These are phyloP conservation scores for Epizoanthus scotinus DNA, from an alignment of 92 coral and sea anemone genomes.

Conservation along the genomic window DNA sequence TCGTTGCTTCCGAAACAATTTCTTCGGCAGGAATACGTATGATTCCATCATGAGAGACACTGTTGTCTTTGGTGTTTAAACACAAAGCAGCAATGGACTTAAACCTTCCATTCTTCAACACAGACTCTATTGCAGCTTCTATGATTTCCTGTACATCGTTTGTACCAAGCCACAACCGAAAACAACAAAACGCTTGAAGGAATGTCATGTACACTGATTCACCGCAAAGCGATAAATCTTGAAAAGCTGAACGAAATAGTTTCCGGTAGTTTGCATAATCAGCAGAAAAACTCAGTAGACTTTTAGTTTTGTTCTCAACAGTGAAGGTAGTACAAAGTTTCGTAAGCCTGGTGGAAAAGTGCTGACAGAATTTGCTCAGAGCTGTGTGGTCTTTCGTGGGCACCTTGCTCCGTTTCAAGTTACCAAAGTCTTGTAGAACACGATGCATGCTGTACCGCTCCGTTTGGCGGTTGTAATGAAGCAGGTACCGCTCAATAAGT, in stretches of 20 bases:
- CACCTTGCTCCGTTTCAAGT: constrained; percentile 13
- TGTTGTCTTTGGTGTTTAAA: not conserved
- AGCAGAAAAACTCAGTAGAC: constrained; percentile 5
- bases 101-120: not conserved
- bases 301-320: constrained; percentile 30
- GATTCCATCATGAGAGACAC: constrained; percentile 19
- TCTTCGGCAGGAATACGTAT: constrained; percentile 22
- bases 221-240: constrained; percentile 21
- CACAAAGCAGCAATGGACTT: constrained; percentile 3
- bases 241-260: constrained; percentile 21
- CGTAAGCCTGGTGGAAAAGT: constrained; percentile 24
- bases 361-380: constrained; percentile 26
- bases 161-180: constrained; percentile 22
- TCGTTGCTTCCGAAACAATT: constrained; percentile 28
- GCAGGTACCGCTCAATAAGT: constrained; percentile 16
- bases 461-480: not conserved
- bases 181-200: constrained; percentile 13
- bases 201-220: constrained; percentile 21
- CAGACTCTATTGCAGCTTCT: constrained; percentile 15
- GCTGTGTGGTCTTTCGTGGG: constrained; percentile 3
- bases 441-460: constrained; percentile 19
- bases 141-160: constrained; percentile 10
- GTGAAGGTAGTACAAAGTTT: constrained; percentile 17
- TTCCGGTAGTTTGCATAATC: constrained; percentile 34
- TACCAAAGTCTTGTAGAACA: constrained; percentile 31